These are phyloP conservation scores for Cydia strobilella DNA, from an alignment of 1,140 invertebrate genomes.

Conservation along the genomic window DNA sequence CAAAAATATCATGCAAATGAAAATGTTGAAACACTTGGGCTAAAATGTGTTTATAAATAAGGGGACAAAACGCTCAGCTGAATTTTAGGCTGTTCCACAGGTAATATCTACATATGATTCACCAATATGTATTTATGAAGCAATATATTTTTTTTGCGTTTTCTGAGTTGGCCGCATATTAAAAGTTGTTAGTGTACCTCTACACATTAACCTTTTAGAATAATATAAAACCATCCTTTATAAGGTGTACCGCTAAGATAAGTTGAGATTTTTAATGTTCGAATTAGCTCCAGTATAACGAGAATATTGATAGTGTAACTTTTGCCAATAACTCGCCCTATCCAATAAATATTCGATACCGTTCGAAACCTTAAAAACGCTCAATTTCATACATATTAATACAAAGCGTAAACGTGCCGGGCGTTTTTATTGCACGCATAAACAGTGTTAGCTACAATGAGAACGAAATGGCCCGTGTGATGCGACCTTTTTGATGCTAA, in stretches of 20 bases:
- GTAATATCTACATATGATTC: no score
- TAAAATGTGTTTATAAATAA: no score
- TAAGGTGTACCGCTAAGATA: no score
- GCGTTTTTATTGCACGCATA: slow-evolving; percentile 31
- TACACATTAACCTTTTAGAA: no score
- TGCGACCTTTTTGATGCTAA: slow-evolving; percentile 29
- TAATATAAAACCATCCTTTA: no score
- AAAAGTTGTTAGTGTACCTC: no score
- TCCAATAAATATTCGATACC: slow-evolving; percentile 14
- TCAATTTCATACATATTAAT: slow-evolving; percentile 33
- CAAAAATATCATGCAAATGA: no score
- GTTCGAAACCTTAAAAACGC: slow-evolving; percentile 17
- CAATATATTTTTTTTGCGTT: no score
- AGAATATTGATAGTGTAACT: background rate
- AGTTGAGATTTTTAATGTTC: background rate
- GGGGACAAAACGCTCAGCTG: no score
- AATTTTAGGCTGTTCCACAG: no score
- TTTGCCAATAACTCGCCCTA: background rate
- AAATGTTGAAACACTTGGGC: background rate
- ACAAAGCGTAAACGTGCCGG: slow-evolving; percentile 18
- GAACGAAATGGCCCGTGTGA: slow-evolving; percentile 28
- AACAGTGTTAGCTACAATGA: slow-evolving; percentile 26
- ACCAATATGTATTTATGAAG: no score
- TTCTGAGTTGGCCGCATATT: no score
- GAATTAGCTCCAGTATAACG: background rate